These are phyloP conservation scores for Acrocephalus scirpaceus DNA, from an alignment of 2,797 vertebrate species.

Conservation along the genomic window DNA sequence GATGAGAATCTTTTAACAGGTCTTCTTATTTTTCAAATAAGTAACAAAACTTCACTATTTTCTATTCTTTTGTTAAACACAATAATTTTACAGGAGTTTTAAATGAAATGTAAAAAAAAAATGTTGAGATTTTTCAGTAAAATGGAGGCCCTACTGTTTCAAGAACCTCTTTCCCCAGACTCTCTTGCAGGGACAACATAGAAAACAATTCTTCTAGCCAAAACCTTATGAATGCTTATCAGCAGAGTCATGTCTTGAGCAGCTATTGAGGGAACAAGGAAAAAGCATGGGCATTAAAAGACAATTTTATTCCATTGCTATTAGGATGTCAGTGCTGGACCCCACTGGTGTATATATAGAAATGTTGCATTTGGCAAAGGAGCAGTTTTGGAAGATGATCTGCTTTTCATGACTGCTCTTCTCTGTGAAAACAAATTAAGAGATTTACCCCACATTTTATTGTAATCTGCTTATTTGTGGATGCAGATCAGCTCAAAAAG, in stretches of 20 bases:
- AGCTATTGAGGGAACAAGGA: background rate
- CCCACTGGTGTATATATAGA: background rate
- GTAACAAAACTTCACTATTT: background rate
- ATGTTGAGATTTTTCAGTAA: background rate
- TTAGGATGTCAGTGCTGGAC: background rate
- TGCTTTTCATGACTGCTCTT: background rate
- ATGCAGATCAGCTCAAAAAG: conserved; percentile 2
- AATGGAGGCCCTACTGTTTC: background rate
- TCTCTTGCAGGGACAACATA: background rate
- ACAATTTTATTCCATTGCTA: background rate
- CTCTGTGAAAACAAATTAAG: background rate
- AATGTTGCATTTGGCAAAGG: background rate
- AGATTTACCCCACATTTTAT: background rate
- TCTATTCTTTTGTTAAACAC: background rate
- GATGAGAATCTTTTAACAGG: background rate
- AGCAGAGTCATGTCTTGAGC: background rate
- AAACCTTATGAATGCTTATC: background rate
- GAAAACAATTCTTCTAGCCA: background rate
- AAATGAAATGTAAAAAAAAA: accelerated
- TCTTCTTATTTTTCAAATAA: background rate
- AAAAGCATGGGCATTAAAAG: background rate
- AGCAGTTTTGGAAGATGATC: conserved; percentile 5
- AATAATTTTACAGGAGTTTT: background rate
- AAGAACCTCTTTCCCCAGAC: background rate
- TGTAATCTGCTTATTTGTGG: conserved; percentile 19